A percentile compares a stretch with the other conserved stretches of the same genome.
Conservation (phyloP, 2,797 vertebrate species). For the Tamandua tetradactyla region DNA sequence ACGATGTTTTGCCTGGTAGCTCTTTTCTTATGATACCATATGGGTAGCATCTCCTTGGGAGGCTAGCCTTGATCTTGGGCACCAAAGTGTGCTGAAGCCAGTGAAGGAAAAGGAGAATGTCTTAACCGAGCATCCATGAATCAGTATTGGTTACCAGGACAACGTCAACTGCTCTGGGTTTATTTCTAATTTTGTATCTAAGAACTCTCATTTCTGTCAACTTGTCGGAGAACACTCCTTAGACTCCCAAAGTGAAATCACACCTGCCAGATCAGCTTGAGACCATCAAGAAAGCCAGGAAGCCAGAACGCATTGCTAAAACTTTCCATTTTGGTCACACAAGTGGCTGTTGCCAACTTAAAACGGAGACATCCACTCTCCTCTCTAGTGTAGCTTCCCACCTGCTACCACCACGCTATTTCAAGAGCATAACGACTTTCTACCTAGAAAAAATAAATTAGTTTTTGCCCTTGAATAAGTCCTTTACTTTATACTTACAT, state of each 20-base stretch:
- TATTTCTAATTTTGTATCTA: neutral
- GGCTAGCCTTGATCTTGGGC: neutral
- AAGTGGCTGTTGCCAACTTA: neutral
- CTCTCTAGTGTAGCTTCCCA: too few relatives aligned
- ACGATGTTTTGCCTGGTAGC: accelerated
- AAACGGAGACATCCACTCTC: neutral
- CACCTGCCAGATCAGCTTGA: neutral
- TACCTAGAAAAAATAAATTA: neutral
- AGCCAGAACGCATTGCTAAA: accelerated
- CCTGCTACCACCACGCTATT: neutral
- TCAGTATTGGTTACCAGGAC: neutral
- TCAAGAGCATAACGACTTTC: neutral
- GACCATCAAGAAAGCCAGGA: neutral
- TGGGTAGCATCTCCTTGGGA: neutral
- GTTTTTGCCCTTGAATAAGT: neutral
- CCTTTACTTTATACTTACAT: accelerated
- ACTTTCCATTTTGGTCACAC: neutral
- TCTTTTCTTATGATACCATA: neutral
- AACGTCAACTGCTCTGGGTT: neutral
- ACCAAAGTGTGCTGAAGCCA: too few relatives aligned
- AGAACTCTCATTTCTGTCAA: neutral
- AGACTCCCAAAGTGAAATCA: neutral
- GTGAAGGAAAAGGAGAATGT: neutral
- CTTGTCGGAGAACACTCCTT: neutral
- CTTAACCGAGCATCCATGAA: neutral